Conservation (phyloP, 92 coral and sea anemone genomes). For the Umimayanthus chanpuru region DNA sequence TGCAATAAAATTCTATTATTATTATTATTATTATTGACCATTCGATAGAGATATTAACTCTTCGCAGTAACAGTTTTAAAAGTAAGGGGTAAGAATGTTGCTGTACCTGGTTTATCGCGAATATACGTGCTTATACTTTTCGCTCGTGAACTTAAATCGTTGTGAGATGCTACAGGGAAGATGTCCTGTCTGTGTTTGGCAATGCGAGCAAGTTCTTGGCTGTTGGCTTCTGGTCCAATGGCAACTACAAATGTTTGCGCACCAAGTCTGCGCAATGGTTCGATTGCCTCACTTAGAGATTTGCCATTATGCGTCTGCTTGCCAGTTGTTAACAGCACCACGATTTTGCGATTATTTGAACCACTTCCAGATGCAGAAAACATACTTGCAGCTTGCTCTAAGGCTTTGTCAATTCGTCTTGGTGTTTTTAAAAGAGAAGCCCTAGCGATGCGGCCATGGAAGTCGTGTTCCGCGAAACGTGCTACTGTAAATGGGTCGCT, state of each 20-base stretch:
- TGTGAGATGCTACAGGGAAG: slow-evolving; percentile 52
- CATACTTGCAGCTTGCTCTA: slow-evolving; percentile 59
- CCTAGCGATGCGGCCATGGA: slow-evolving; percentile 17
- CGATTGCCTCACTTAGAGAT: slow-evolving; percentile 47
- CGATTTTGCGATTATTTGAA: slow-evolving; percentile 68
- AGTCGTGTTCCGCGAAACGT: slow-evolving; percentile 45
- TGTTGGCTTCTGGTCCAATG: slow-evolving; percentile 59
- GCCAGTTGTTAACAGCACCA: slow-evolving; percentile 76
- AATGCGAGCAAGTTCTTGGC: slow-evolving; percentile 56
- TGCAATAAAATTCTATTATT: no score
- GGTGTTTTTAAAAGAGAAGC: slow-evolving; percentile 7
- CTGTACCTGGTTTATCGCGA: slow-evolving; percentile 63
- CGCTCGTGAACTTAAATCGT: slow-evolving; percentile 50
- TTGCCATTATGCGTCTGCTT: slow-evolving; percentile 35
- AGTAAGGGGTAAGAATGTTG: no score
- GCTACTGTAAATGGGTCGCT: slow-evolving; percentile 54
- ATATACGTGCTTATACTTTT: slow-evolving; percentile 47
- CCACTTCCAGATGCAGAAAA: slow-evolving; percentile 52
- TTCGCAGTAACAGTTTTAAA: no score
- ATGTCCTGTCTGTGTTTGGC: slow-evolving; percentile 58
- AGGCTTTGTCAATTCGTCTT: slow-evolving; percentile 68
- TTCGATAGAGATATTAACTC: no score
- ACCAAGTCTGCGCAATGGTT: slow-evolving; percentile 64
- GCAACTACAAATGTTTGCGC: slow-evolving; percentile 70
- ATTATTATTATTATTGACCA: no score